Base-by-base conservation (phyloP, 2,113 vertebrate species). In the Phrynosoma blainvillii region DNA sequence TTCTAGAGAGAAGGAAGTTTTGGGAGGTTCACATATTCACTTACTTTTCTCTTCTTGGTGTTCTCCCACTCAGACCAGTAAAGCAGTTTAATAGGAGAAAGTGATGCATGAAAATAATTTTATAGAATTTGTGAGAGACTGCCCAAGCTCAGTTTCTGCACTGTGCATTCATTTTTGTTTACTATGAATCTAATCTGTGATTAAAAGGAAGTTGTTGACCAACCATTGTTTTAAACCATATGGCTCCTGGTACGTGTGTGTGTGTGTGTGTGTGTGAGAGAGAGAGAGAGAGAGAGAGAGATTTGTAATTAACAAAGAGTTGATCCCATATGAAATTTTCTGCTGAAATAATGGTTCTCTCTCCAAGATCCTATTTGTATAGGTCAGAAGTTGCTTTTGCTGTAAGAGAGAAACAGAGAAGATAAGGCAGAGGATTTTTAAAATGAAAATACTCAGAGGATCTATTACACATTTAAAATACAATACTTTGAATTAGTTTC, bases 341-440 rank as follows among this genome's bases (percentile, higher is more conserved):
- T 27, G 87, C 5, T 47, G 88, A 84, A 76, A 65, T 84, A 88
- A 89, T 4, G 30, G 25, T 27, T 78, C 47, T n/a, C 70, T 89
- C 2, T 80, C 89, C 85, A 83, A 68, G 75, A 81, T 27, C 47
- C 71, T 73, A 4, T 77, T 9, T 80, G 79, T 87, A 36, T 36
- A 36, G n/a, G 12, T 62, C 54, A 79, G 47, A 21, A 66, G 30
- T 13, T 71, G 27, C 30, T 59, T 86, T 79, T 90, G 52, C 42
- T 9, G 40, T 21, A 10, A 12, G 23, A 25, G 20, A 76, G 66
- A 25, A 23, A n/a, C 7, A 71, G 70, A 71, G 30, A 71, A 66
- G 65, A 20, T 21, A 23, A 3, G 10, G 20, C 62, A 12, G 23
- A 56, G 78, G 47, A 59, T 11, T 59, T 59, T 59, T 59, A 59